Base-by-base conservation (phyloP, 2,113 vertebrate genomes). In the Phoxinus phoxinus region DNA sequence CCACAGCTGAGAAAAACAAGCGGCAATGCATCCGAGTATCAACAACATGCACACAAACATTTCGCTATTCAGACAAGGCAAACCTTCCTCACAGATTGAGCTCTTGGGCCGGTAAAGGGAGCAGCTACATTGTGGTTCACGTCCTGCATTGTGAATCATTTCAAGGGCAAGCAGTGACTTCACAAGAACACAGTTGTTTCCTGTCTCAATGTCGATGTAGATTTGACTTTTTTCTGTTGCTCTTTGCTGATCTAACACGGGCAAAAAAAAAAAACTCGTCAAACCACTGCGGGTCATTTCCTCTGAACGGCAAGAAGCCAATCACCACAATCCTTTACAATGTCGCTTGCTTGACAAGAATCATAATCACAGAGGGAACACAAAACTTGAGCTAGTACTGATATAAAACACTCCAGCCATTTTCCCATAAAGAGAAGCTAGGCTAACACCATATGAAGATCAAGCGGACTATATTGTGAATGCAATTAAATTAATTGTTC, bases 1-100 rank as follows among this genome's bases (percentile, higher is more conserved):
- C 85, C 84, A 73, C 61, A 83, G 86, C 86, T 85, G 73, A 81
- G 53, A 84, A 75, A 85, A 75, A 78, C 53, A 83, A 85, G 23
- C 3, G 35, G 17, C 32, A 3, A 83, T 53, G 30, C 80, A 63
- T 41, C 15, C 13, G 81, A 85, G 73, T 48, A 80, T 56, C n/a
- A 37, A 82, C 51, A 23, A 82, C 51, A 23, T 32, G 56, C 32
- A 25, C 53, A 75, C 74, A 32, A 83, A 82, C 44, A 58, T 35
- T 76, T 46, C 13, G 17, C 17, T 51, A 10, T 27, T 76, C 63
- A 56, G 25, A 37, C 2, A 27, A 65, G 30, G 46, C 48, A 58
- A 81, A 58, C 25, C 32, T 48, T 15, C n/a, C 27, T 72, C 9
- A 7, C 25, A 48, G 53, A 32, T n/a, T 79, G 23, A 12, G 3